Evolutionary conservation across 2,888 invertebrate species (phyloP).

Genomic region (Cotesia congregata): DNA sequence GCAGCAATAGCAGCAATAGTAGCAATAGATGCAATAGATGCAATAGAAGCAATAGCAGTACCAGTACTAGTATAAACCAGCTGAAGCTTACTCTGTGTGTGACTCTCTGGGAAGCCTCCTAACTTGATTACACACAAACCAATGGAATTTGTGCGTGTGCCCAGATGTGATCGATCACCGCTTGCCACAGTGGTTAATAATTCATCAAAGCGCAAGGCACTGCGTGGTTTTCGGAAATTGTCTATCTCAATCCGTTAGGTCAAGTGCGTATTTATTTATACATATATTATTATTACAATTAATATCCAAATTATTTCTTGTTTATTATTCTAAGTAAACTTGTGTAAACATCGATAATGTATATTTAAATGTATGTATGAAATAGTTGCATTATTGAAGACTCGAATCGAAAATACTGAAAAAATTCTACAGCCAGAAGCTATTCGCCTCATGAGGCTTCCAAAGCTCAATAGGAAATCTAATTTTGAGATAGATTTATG

Average conservation of each 20-base stretch:
- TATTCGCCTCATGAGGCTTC: conserved; percentile 36
- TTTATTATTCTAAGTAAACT: too few relatives aligned
- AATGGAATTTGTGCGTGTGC: conserved; percentile 23
- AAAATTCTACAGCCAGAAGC: conserved; percentile 29
- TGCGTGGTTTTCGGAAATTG: not conserved
- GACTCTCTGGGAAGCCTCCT: not conserved
- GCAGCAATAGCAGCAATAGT: not conserved
- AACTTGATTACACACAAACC: conserved; percentile 18
- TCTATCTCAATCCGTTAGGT: not conserved
- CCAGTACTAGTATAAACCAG: not conserved
- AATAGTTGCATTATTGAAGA: conserved; percentile 44
- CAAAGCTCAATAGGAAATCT: conserved; percentile 51
- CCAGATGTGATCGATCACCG: conserved; percentile 32
- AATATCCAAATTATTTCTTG: not conserved
- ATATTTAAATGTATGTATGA: not conserved
- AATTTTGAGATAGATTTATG: conserved; percentile 54
- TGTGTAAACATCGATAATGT: not conserved
- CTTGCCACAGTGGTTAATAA: conserved; percentile 38
- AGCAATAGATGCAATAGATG: too few relatives aligned
- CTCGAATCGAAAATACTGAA: conserved; percentile 39
- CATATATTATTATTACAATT: not conserved
- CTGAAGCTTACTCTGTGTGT: not conserved
- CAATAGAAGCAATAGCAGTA: not conserved
- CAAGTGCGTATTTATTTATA: not conserved
- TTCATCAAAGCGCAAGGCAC: conserved; percentile 35